Evolutionary conservation across 2,888 invertebrate species (phyloP), one percentile per base, ranked within the genome.

Genomic region (Drosophila eohydei): DNA sequence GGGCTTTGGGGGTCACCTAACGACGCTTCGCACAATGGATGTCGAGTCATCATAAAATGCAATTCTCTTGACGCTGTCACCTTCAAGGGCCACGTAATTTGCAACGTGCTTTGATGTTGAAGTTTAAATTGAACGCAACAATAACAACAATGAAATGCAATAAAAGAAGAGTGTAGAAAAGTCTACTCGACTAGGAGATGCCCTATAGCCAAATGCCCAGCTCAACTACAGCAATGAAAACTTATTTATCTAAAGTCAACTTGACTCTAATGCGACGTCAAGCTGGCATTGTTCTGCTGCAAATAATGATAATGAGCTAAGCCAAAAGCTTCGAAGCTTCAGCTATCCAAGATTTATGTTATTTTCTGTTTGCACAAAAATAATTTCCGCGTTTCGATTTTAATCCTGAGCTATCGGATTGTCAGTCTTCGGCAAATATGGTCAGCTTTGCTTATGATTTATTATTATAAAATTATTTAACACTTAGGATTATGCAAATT

Each of bases 1-100:
- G 12, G 14, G 3, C 46, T 30, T n/a, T 16, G 48, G 16, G 36
- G 26, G 52, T 28, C 52, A 28, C 1, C 71, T 76, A 79, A 68
- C 79, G 55, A 76, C 52, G 50, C 66, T 75, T 67, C 28, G 34
- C 30, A 76, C 79, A 74, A 63, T 78, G 38, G 72, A 65, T 78
- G 83, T 52, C 69, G 11, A 78, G 78, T 84, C 85, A 81, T 84
- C 86, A 83, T 68, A 71, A 80, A 76, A 67, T 83, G 83, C 78
- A 79, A 68, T 83, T 78, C 76, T 78, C 79, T 78, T 70, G 71
- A 41, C 73, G 69, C 70, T 78, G 76, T 82, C 82, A 82, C 80
- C 80, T 82, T 85, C 84, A 84, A 83, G 77, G 72, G 79, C 78
- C 82, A 83, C 85, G 83, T 81, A 83, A 77, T 82, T 82, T 81